These are phyloP conservation scores for Brachyhypopomus occidentalis DNA, from an alignment of 2,113 vertebrate species.

Conservation along the genomic window DNA sequence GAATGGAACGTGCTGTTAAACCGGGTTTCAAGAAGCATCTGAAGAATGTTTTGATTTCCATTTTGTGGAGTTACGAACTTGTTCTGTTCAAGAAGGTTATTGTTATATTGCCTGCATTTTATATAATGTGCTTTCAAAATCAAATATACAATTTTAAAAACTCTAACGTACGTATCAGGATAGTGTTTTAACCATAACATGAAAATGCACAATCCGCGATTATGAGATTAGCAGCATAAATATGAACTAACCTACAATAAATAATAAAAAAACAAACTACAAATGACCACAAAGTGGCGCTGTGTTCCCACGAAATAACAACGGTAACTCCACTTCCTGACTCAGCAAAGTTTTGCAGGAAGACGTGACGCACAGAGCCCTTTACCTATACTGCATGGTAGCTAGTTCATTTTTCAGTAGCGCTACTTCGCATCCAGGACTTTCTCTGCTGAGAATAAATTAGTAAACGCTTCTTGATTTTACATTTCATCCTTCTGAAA, in stretches of 20 bases:
- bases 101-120: not conserved
- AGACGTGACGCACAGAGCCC: not conserved
- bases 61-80: not conserved
- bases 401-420: not conserved
- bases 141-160: not conserved
- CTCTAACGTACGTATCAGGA: not conserved
- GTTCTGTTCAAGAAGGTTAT: no score
- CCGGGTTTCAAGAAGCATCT: not conserved
- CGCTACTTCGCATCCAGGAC: not conserved
- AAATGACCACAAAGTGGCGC: constrained; percentile 28
- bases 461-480: not conserved
- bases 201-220: not conserved
- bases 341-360: not conserved
- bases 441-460: not conserved
- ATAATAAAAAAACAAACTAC: not conserved
- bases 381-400: not conserved
- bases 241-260: not conserved
- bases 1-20: not conserved
- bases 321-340: not conserved
- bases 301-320: constrained; percentile 7
- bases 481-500: not conserved
- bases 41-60: not conserved
- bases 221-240: not conserved
- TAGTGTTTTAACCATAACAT: not conserved
- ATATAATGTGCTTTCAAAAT: not conserved